phyloP scores from a whole-genome alignment of 92 coral and sea anemone species.

The Zoanthus sociatus region DNA sequence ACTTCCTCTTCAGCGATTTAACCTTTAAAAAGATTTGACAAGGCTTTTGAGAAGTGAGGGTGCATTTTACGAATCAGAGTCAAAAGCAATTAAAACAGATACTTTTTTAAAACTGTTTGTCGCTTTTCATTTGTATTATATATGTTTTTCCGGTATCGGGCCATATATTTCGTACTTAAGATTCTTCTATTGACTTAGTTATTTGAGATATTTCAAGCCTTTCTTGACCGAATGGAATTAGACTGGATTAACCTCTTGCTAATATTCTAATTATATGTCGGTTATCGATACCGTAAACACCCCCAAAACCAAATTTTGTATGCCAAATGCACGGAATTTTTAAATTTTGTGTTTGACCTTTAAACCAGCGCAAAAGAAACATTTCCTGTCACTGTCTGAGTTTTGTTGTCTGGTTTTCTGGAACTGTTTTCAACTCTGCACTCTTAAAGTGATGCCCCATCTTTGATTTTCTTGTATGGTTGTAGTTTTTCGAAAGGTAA shows the following conservation, averaged over 20 bases:
- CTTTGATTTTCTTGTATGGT: no score
- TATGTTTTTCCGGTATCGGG: no score
- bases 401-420: not conserved
- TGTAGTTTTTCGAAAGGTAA: no score
- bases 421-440: no score
- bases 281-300: not conserved
- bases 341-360: not conserved
- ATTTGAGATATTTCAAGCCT: not conserved
- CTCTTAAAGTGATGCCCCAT: no score
- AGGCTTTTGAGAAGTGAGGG: not conserved
- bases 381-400: not conserved
- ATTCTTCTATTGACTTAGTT: not conserved
- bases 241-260: not conserved
- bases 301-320: conserved; percentile 1
- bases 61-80: not conserved
- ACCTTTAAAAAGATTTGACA: not conserved
- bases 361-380: not conserved
- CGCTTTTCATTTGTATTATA: not conserved
- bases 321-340: not conserved
- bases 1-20: not conserved
- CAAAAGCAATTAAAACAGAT: not conserved
- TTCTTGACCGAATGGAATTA: not conserved
- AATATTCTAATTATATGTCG: not conserved
- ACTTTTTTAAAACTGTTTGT: not conserved
- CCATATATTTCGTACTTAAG: not conserved